phyloP scores from a whole-genome alignment of 2,888 invertebrate genomes.

The Pristionchus arcanus region DNA sequence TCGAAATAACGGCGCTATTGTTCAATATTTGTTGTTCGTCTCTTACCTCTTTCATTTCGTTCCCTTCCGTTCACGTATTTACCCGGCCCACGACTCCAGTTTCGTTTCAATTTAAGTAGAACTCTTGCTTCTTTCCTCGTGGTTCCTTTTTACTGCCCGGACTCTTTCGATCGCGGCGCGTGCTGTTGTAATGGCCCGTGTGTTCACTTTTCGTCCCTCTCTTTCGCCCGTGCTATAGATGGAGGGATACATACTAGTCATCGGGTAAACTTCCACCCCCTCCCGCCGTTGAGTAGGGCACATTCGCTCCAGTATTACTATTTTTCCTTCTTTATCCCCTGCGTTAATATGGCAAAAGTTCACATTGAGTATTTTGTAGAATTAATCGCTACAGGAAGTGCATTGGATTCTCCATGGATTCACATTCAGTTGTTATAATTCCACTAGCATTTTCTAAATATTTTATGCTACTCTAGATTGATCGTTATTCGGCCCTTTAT shows the following conservation, averaged over 20 bases:
- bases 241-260: conserved; percentile 27
- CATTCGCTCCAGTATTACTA: too few relatives aligned
- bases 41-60: background rate
- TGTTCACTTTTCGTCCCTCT: background rate
- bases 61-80: background rate
- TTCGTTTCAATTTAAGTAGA: background rate
- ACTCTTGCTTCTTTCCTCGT: background rate
- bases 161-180: background rate
- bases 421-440: too few relatives aligned
- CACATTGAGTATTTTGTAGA: too few relatives aligned
- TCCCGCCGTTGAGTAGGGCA: background rate
- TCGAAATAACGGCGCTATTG: background rate
- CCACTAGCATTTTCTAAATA: too few relatives aligned
- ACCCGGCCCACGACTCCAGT: background rate
- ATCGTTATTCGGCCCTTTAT: too few relatives aligned
- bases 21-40: background rate
- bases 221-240: background rate
- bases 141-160: conserved; percentile 23
- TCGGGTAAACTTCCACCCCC: background rate
- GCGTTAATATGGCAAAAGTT: too few relatives aligned
- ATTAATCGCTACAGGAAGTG: too few relatives aligned
- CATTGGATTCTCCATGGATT: too few relatives aligned
- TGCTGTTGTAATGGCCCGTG: conserved; percentile 22
- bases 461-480: too few relatives aligned
- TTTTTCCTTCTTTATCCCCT: too few relatives aligned